Conservation (phyloP, 2,888 invertebrate species). For the Alcis repandata region DNA sequence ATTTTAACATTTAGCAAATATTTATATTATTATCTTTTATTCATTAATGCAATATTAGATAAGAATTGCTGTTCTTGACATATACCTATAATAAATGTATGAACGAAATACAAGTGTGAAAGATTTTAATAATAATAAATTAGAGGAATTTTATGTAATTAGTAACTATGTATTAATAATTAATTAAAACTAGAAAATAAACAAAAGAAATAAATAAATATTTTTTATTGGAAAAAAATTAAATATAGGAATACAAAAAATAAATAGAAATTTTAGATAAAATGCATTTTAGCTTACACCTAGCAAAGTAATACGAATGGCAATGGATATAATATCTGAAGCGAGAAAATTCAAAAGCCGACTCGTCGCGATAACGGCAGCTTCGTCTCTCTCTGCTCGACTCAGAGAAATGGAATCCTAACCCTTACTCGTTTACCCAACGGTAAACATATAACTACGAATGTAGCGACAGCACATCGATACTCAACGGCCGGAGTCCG, state of each 20-base stretch:
- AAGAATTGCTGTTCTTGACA: conserved; percentile 1
- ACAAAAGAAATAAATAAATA: conserved; percentile 44
- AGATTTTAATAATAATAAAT: not conserved
- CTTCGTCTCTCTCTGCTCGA: conserved; percentile 82
- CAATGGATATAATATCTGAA: conserved; percentile 27
- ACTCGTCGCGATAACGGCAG: conserved; percentile 56
- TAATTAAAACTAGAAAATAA: conserved; percentile 34
- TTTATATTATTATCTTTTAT: conserved; percentile 2
- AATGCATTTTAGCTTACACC: conserved; percentile 54
- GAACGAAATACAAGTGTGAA: not conserved
- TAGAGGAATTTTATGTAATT: not conserved
- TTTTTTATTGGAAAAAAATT: conserved; percentile 60
- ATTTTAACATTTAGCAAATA: not conserved
- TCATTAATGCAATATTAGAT: conserved; percentile 13
- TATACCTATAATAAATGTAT: not conserved
- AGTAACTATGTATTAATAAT: not conserved
- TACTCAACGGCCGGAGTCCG: conserved; percentile 25
- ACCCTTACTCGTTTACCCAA: conserved; percentile 60
- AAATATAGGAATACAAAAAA: conserved; percentile 73
- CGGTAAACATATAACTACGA: conserved; percentile 55
- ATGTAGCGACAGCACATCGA: conserved; percentile 40
- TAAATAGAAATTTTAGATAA: conserved; percentile 70
- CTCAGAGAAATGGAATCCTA: conserved; percentile 81
- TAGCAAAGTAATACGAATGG: conserved; percentile 47
- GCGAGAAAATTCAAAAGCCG: conserved; percentile 35